These are phyloP conservation scores for Neodontobutis hainanensis DNA, from an alignment of 2,113 vertebrate genomes.

Conservation along the genomic window DNA sequence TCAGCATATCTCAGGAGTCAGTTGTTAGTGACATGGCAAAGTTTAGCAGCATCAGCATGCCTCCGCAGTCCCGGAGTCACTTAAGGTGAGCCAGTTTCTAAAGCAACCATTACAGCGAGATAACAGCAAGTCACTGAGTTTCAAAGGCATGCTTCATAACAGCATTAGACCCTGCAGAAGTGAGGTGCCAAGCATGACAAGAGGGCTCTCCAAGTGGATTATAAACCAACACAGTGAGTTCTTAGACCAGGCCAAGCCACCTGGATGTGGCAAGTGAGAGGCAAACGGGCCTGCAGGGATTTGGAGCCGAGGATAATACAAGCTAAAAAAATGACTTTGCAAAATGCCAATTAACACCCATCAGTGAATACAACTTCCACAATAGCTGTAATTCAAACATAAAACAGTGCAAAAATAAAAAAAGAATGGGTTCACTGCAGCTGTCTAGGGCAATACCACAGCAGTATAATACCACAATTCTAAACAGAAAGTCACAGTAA, in stretches of 20 bases:
- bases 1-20: background rate
- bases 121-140: constrained; percentile 55
- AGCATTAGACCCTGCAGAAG: constrained; percentile 52
- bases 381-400: too few relatives aligned
- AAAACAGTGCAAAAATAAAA: too few relatives aligned
- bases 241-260: constrained; percentile 32
- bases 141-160: constrained; percentile 59
- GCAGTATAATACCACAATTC: background rate
- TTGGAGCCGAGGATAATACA: constrained; percentile 14
- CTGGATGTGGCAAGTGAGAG: constrained; percentile 33
- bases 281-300: constrained; percentile 28
- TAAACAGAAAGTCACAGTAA: background rate
- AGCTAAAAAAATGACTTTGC: constrained; percentile 3
- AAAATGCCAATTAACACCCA: too few relatives aligned
- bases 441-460: too few relatives aligned
- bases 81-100: constrained; percentile 57
- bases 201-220: constrained; percentile 59
- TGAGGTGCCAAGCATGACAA: constrained; percentile 54
- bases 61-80: constrained; percentile 41
- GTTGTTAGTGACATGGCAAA: constrained; percentile 12
- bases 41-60: constrained; percentile 45
- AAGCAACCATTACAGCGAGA: constrained; percentile 56
- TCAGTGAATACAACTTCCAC: too few relatives aligned
- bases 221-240: constrained; percentile 27
- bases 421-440: too few relatives aligned